A percentile compares a stretch with the other conserved stretches of the same genome.
phyloP scores from a whole-genome alignment of 2,113 vertebrate species.

The Ptychochromis oligacanthus region DNA sequence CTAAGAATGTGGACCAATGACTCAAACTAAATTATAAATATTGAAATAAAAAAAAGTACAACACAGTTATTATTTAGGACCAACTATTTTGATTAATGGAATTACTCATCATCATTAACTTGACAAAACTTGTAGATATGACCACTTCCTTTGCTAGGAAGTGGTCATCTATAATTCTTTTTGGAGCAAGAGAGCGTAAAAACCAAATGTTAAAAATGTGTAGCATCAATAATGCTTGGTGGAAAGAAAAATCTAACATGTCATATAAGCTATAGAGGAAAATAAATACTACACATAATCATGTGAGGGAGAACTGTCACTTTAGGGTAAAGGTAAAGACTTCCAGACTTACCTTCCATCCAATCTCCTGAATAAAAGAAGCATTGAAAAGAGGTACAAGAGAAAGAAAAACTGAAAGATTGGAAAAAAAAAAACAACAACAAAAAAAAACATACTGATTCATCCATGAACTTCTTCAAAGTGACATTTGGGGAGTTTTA shows the following conservation, averaged over 20 bases:
- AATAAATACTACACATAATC: constrained; percentile 8
- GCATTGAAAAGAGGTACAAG: constrained; percentile 38
- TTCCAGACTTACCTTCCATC: constrained; percentile 51
- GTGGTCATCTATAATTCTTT: constrained; percentile 21
- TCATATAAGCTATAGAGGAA: neutral
- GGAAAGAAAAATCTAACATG: constrained; percentile 16
- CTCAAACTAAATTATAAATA: no score
- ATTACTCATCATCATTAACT: no score
- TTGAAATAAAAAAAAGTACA: no score
- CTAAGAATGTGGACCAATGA: neutral
- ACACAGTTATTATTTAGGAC: no score
- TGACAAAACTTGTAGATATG: no score
- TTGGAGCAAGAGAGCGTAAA: neutral
- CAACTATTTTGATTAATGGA: no score
- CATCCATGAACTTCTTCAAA: constrained; percentile 62
- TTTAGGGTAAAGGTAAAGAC: constrained; percentile 9
- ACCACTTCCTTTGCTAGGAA: neutral
- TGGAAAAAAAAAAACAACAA: no score
- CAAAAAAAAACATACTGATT: constrained; percentile 47
- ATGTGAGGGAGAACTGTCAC: neutral
- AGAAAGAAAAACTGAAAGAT: constrained; percentile 21
- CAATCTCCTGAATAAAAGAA: constrained; percentile 52
- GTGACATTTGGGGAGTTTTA: constrained; percentile 58
- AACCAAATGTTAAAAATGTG: neutral
- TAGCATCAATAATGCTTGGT: neutral